A percentile compares a stretch with the other conserved stretches of the same genome.
Evolutionary conservation across 1,140 invertebrate species (phyloP).

Genomic region (Penaeus chinensis): DNA sequence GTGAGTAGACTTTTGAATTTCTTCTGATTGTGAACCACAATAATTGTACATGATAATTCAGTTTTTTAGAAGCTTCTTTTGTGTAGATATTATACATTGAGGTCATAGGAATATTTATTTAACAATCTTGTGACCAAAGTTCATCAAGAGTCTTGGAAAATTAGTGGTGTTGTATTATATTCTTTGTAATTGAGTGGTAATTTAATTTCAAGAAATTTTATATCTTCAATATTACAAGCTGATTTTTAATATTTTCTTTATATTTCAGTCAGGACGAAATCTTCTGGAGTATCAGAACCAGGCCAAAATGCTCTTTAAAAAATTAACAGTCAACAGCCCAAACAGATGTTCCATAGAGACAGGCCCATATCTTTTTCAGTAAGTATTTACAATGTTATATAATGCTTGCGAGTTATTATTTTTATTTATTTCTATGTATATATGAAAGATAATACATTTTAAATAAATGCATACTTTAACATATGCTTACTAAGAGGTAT

Average conservation of each 20-base stretch:
- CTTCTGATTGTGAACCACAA: too few species aligned
- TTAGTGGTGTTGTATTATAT: too few species aligned
- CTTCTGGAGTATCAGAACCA: slow-evolving; percentile 98
- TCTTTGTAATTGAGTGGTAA: background rate
- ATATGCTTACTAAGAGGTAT: too few species aligned
- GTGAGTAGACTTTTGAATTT: too few species aligned
- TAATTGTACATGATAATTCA: too few species aligned
- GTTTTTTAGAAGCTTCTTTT: too few species aligned
- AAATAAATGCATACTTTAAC: background rate
- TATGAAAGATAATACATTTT: background rate
- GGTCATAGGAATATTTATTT: too few species aligned
- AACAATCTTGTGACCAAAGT: too few species aligned
- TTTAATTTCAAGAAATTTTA: background rate
- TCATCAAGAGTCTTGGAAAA: too few species aligned
- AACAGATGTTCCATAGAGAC: slow-evolving; percentile 94
- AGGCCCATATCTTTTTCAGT: slow-evolving; percentile 97
- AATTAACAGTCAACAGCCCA: slow-evolving; percentile 88
- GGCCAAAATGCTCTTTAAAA: slow-evolving; percentile 98
- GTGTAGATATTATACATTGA: too few species aligned
- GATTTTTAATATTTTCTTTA: slow-evolving; percentile 59
- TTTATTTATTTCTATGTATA: background rate
- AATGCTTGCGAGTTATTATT: background rate
- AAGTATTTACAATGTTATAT: slow-evolving; percentile 71
- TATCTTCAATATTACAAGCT: background rate
- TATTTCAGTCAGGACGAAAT: slow-evolving; percentile 85